Conservation (phyloP, 2,888 invertebrate species). For the Pristionchus japonicus region DNA sequence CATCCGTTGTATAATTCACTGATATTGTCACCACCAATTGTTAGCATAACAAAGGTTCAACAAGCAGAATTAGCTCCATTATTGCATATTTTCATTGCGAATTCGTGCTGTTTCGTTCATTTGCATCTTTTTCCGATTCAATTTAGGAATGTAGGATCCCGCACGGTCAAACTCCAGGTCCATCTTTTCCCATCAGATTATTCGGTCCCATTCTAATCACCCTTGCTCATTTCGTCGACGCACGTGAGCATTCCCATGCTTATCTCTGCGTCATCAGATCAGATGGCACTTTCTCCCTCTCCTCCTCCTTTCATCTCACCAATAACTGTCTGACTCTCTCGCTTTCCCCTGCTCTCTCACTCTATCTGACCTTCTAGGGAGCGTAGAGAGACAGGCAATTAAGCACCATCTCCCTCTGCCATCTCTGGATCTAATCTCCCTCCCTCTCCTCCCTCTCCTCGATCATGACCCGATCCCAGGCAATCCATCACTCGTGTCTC, state of each 20-base stretch:
- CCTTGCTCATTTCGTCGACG: background rate
- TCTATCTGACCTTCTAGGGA: no score
- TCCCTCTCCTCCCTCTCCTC: background rate
- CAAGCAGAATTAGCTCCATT: background rate
- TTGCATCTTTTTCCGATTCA: background rate
- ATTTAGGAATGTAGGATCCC: no score
- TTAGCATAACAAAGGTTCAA: background rate
- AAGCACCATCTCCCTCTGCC: background rate
- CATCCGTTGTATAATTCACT: background rate
- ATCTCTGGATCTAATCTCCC: background rate
- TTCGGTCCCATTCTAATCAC: background rate
- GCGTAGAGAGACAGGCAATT: no score
- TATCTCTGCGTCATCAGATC: background rate
- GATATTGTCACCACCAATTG: background rate
- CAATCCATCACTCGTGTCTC: slow-evolving; percentile 8
- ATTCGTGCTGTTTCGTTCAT: background rate
- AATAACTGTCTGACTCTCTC: no score
- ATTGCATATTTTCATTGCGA: background rate
- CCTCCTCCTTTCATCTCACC: background rate
- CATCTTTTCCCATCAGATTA: no score
- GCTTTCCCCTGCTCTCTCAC: no score
- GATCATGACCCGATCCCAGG: slow-evolving; percentile 18
- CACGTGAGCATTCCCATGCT: background rate
- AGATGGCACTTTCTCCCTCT: background rate
- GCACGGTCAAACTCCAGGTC: background rate